These are phyloP conservation scores for Gadopsis marmoratus DNA, from an alignment of 2,797 vertebrate genomes.

Conservation along the genomic window DNA sequence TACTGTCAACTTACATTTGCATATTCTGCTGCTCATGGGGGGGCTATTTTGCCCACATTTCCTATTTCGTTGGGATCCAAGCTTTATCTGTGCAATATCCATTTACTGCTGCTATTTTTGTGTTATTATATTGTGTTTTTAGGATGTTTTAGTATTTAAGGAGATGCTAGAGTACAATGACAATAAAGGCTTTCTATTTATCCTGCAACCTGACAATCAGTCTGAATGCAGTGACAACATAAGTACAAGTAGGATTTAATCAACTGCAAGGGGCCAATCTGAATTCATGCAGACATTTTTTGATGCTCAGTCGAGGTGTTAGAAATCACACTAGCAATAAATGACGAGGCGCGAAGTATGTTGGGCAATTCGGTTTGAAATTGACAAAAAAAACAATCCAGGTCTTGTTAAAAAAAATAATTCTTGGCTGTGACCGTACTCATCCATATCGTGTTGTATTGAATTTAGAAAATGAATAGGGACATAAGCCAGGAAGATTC, in stretches of 20 bases:
- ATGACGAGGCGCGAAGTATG: slow-evolving; percentile 14
- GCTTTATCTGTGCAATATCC: neutral
- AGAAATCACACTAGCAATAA: slow-evolving; percentile 41
- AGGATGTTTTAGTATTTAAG: too few species aligned
- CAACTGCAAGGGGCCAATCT: slow-evolving; percentile 7
- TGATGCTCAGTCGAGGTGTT: slow-evolving; percentile 14
- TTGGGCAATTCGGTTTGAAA: slow-evolving; percentile 15
- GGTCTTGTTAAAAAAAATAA: slow-evolving; percentile 12
- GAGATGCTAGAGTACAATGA: too few species aligned
- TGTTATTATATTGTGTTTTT: too few species aligned
- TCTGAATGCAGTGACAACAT: slow-evolving; percentile 13
- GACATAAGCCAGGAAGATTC: neutral
- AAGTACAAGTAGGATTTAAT: slow-evolving; percentile 9
- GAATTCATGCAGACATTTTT: slow-evolving; percentile 10
- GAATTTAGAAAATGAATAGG: neutral
- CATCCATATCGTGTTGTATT: neutral
- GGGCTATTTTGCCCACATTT: slow-evolving; percentile 2
- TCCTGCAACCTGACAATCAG: slow-evolving; percentile 17
- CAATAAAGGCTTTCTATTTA: neutral
- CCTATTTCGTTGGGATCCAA: neutral
- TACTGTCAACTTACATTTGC: slow-evolving; percentile 16
- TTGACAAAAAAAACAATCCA: slow-evolving; percentile 10
- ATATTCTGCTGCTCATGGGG: slow-evolving; percentile 25
- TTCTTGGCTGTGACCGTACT: slow-evolving; percentile 9
- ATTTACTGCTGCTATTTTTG: too few species aligned